Evolutionary conservation across 2,888 invertebrate species (phyloP), one percentile per base, ranked within the genome.

Genomic region (Eilema griseolum): DNA sequence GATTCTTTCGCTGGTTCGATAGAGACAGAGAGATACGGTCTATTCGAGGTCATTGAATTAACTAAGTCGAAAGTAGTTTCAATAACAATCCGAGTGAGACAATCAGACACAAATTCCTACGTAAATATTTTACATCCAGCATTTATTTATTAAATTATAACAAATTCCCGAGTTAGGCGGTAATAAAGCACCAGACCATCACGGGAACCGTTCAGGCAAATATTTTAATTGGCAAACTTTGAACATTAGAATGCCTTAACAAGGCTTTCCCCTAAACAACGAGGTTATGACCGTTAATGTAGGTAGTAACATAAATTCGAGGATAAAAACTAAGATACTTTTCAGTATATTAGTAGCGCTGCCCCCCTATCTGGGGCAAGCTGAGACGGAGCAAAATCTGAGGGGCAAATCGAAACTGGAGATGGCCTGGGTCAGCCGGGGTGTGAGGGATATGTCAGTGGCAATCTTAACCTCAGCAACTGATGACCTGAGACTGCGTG

Each of bases 181-280:
- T 61, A 66, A 56, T 66, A 61, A 56, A 66, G 12, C 20, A 24
- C 14, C 46, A 46, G 56, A 67, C 61, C 66, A 46, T 57, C 66
- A 59, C 31, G 24, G 16, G 59, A 57, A 59, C 57, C 46, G 62
- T 70, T 70, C 57, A 63, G 20, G 41, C 2, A 66, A 70, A 70
- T 70, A 70, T 70, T 66, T 65, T 69, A 66, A 69, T 72, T 69
- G 52, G 46, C 46, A 63, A 66, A 69, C 37, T 69, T 71, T 65
- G 56, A 37, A 31, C 26, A 28, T 61, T 61, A 20, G 46, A 73
- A 70, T 68, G 37, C 26, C 59, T 63, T 26, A 66, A 66, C 70
- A 59, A 37, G 31, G 23, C 52, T 26, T 41, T 33, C n/a, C 33
- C 26, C 33, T 16, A 26, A 61, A 56, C 61, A 41, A 26, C 28